Conservation (phyloP, 2,797 vertebrate species). For the Coreius guichenoti region DNA sequence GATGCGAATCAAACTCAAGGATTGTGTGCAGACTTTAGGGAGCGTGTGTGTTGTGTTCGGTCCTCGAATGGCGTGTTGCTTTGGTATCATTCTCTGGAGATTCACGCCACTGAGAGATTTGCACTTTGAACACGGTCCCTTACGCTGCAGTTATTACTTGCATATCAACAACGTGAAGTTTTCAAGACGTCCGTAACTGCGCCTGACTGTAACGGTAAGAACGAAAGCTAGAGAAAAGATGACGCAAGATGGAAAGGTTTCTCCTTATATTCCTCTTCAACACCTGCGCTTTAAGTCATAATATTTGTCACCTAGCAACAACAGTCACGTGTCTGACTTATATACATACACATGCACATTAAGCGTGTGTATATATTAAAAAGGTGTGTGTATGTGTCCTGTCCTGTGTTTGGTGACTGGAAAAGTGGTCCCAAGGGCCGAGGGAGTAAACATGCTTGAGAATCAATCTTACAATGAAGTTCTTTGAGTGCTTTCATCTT, state of each 20-base stretch:
- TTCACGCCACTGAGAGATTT: constrained; percentile 70
- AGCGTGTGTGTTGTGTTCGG: constrained; percentile 45
- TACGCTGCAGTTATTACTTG: constrained; percentile 30
- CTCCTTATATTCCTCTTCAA: constrained; percentile 17
- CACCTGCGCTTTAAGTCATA: constrained; percentile 37
- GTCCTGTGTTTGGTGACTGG: constrained; percentile 60
- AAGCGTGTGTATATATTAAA: constrained; percentile 6
- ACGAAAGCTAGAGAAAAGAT: constrained; percentile 43
- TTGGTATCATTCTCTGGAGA: constrained; percentile 83
- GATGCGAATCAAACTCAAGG: neutral
- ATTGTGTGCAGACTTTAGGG: constrained; percentile 56
- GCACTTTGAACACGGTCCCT: constrained; percentile 56
- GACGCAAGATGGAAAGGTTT: constrained; percentile 11
- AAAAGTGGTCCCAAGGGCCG: constrained; percentile 51
- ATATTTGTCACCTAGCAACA: constrained; percentile 77
- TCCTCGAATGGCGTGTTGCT: constrained; percentile 73
- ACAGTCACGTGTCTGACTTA: constrained; percentile 64
- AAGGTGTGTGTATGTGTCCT: constrained; percentile 38
- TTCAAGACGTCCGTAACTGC: neutral
- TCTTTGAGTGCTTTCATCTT: neutral
- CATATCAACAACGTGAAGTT: constrained; percentile 1
- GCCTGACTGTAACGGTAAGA: constrained; percentile 24
- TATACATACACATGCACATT: constrained; percentile 35
- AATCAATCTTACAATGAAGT: neutral
- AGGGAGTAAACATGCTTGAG: constrained; percentile 47